A percentile compares a stretch with the other conserved stretches of the same genome.
Evolutionary conservation across 1,140 invertebrate genomes (phyloP).

Genomic region (Caerostris extrusa): DNA sequence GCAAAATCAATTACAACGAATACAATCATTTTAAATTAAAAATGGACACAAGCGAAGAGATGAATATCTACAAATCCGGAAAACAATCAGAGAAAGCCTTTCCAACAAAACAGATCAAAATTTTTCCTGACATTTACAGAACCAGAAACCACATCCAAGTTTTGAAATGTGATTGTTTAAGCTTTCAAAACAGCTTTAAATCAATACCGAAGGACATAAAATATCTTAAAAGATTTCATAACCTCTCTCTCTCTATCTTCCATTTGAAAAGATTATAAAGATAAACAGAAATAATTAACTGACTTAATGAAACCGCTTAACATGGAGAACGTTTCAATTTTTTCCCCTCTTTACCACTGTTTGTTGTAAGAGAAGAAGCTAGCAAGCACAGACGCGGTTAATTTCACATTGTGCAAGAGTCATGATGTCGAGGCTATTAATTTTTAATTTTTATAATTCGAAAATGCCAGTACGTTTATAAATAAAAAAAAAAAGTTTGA

Average conservation of each 20-base stretch:
- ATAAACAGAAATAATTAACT: constrained; percentile 18
- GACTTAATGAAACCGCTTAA: background rate
- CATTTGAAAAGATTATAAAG: background rate
- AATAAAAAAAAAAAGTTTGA: background rate
- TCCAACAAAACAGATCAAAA: no score
- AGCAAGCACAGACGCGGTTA: background rate
- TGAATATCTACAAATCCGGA: no score
- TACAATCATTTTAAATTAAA: no score
- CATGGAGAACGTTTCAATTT: background rate
- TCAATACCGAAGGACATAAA: background rate
- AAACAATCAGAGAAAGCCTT: no score
- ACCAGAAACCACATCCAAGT: background rate
- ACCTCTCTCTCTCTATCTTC: background rate
- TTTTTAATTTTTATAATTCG: constrained; percentile 13
- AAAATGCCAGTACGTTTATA: background rate
- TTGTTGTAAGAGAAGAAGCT: no score
- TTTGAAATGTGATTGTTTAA: background rate
- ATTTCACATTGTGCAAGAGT: background rate
- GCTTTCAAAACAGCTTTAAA: background rate
- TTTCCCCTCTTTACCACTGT: background rate
- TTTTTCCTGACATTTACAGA: background rate
- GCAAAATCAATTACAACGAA: no score
- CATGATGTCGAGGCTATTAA: background rate
- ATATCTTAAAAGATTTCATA: background rate
- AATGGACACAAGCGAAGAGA: no score